phyloP scores from a whole-genome alignment of 2,888 invertebrate species.

The Cerceris rybyensis region DNA sequence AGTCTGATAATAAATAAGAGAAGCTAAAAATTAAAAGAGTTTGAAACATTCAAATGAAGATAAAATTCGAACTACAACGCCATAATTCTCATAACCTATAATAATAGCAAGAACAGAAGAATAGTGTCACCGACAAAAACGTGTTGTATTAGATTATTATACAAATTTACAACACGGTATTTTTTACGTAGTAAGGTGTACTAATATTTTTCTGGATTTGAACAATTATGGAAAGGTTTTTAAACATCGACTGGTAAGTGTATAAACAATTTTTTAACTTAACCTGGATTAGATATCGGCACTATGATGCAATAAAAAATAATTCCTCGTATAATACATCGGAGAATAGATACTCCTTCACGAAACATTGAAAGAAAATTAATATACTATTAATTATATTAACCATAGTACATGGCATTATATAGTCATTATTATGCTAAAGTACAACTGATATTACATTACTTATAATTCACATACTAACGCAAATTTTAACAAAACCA shows the following conservation, averaged over 20 bases:
- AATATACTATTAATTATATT: background rate
- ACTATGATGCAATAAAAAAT: background rate
- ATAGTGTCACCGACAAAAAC: no score
- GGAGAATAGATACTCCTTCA: background rate
- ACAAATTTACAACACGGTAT: no score
- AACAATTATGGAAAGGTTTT: slow-evolving; percentile 72
- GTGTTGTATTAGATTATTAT: no score
- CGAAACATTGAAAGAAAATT: background rate
- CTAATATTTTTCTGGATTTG: background rate
- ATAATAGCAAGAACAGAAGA: no score
- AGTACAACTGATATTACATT: no score
- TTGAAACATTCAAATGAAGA: no score
- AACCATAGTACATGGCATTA: background rate
- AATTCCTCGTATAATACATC: background rate
- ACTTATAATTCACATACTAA: background rate
- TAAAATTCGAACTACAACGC: no score
- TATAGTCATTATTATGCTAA: no score
- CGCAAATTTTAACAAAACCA: background rate
- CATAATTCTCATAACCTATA: no score
- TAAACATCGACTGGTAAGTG: slow-evolving; percentile 71
- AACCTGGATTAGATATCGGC: background rate
- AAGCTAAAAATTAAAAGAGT: no score
- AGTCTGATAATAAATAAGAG: no score
- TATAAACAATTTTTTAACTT: background rate
- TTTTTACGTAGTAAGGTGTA: no score